phyloP scores from a whole-genome alignment of 2,113 vertebrate genomes.

The Artemisiospiza belli region DNA sequence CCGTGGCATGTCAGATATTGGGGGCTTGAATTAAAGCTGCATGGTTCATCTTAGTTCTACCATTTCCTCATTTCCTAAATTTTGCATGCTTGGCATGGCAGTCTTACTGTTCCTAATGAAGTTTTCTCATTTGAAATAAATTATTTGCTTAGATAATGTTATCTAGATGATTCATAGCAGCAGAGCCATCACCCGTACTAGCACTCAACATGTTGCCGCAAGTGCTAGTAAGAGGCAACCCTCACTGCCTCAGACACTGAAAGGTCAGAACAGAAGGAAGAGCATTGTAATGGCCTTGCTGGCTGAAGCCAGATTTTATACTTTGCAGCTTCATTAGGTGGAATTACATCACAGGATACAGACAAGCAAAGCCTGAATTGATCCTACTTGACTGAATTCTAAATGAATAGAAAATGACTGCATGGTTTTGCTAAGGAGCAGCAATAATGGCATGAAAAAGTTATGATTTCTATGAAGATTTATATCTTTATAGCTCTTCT shows the following conservation, averaged over 20 bases:
- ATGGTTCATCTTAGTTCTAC: not conserved
- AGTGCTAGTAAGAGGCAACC: not conserved
- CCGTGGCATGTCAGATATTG: not conserved
- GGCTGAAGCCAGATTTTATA: conserved; percentile 17
- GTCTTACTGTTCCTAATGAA: not conserved
- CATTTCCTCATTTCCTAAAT: not conserved
- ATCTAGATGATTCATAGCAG: not conserved
- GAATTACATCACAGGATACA: conserved; percentile 49
- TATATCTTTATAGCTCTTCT: not conserved
- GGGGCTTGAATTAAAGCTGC: not conserved
- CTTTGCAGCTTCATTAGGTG: conserved; percentile 48
- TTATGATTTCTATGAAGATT: conserved; percentile 29
- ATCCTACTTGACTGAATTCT: conserved; percentile 55
- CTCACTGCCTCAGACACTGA: not conserved
- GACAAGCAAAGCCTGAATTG: conserved; percentile 25
- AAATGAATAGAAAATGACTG: conserved; percentile 50
- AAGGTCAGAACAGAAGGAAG: conserved; percentile 21
- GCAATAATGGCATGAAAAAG: conserved; percentile 12
- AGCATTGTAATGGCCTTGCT: not conserved
- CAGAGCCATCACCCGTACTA: not conserved
- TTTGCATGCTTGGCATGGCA: not conserved
- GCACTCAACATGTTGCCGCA: not conserved
- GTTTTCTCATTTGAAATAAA: not conserved
- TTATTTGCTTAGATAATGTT: not conserved
- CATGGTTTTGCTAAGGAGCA: not conserved